These are phyloP conservation scores for Trialeurodes vaporariorum DNA, from an alignment of 1,140 invertebrate species.

Conservation along the genomic window DNA sequence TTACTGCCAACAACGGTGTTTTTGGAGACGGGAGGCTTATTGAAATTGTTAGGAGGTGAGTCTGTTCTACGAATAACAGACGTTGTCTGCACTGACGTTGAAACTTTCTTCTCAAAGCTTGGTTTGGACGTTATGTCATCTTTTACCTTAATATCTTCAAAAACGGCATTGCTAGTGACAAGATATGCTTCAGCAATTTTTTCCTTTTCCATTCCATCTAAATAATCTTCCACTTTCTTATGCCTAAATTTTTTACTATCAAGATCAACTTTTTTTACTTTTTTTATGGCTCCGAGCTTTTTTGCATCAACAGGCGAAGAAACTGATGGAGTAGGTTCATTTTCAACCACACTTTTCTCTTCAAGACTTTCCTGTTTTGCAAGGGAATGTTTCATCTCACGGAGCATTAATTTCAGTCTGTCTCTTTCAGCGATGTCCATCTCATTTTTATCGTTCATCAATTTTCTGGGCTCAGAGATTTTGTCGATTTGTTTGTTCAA, in stretches of 20 bases:
- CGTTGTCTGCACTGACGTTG: conserved; percentile 39
- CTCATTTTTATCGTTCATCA: conserved; percentile 27
- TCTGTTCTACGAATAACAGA: conserved; percentile 35
- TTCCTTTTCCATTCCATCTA: conserved; percentile 10
- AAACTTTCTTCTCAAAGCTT: conserved; percentile 39
- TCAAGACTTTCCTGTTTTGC: conserved; percentile 25
- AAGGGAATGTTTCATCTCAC: conserved; percentile 53
- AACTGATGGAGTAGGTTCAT: not conserved
- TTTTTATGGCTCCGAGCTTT: conserved; percentile 19
- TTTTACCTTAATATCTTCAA: conserved; percentile 28
- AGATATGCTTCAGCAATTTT: conserved; percentile 23
- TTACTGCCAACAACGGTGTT: conserved; percentile 8
- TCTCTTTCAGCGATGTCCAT: conserved; percentile 37
- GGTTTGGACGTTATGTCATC: conserved; percentile 15
- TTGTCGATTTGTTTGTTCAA: not conserved
- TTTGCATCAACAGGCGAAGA: not conserved
- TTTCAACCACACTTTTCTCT: conserved; percentile 2
- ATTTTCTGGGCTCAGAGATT: conserved; percentile 15
- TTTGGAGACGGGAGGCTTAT: too few relatives aligned
- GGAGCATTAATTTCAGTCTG: conserved; percentile 47
- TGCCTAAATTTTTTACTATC: conserved; percentile 7
- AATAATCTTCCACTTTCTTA: conserved; percentile 11
- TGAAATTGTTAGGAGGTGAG: conserved; percentile 16
- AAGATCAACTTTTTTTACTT: conserved; percentile 11
- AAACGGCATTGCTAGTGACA: conserved; percentile 23